phyloP scores from a whole-genome alignment of 92 coral and sea anemone species.

The Metridium senile region DNA sequence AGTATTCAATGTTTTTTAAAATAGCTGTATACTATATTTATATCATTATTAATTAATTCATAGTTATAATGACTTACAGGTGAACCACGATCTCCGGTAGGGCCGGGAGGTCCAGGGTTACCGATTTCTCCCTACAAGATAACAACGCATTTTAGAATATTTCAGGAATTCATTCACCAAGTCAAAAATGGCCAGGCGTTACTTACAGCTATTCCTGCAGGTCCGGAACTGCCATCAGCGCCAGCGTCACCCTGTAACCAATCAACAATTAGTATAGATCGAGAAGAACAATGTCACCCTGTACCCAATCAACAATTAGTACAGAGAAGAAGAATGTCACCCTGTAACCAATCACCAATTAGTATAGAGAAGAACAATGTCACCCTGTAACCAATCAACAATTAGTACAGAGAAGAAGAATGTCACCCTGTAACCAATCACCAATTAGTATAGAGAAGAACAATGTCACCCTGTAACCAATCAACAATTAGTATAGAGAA shows the following conservation, averaged over 20 bases:
- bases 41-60: too few relatives aligned
- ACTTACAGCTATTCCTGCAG: slow-evolving; percentile 33
- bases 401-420: too few relatives aligned
- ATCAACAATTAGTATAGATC: not conserved
- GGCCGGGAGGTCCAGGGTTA: slow-evolving; percentile 46
- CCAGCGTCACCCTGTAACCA: slow-evolving; percentile 42
- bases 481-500: not conserved
- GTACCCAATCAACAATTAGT: not conserved
- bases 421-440: slow-evolving; percentile 30
- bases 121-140: slow-evolving; percentile 50
- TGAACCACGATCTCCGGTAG: slow-evolving; percentile 35
- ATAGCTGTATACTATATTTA: too few relatives aligned
- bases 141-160: too few relatives aligned
- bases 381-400: slow-evolving; percentile 23
- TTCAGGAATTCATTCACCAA: too few relatives aligned
- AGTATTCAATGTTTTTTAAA: too few relatives aligned
- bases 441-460: not conserved
- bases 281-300: slow-evolving; percentile 45
- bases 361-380: too few relatives aligned
- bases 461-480: slow-evolving; percentile 19
- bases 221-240: slow-evolving; percentile 38
- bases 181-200: not conserved
- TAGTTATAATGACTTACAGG: slow-evolving; percentile 27
- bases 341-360: slow-evolving; percentile 12
- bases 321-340: too few relatives aligned